A percentile compares a stretch with the other conserved stretches of the same genome.
Evolutionary conservation across 2,888 invertebrate genomes (phyloP).

Genomic region (Aporophyla nigra): DNA sequence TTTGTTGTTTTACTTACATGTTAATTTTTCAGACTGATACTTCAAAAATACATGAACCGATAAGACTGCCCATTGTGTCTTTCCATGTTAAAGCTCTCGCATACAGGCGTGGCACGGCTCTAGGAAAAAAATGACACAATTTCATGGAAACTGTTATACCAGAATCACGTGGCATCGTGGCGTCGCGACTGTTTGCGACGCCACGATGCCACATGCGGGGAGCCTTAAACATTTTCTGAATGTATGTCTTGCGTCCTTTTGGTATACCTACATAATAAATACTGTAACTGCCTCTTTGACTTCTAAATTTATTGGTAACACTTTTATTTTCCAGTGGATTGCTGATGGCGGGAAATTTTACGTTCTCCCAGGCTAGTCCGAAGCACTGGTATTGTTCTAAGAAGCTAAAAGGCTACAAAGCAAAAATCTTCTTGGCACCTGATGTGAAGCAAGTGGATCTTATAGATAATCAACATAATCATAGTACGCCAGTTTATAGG

Average conservation of each 20-base stretch:
- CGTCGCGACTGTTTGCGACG: neutral
- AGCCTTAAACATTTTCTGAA: no score
- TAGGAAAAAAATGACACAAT: neutral
- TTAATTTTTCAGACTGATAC: neutral
- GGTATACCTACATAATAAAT: neutral
- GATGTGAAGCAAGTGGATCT: slow-evolving; percentile 58
- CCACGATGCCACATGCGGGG: no score
- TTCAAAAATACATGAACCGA: neutral
- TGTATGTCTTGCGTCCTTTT: no score
- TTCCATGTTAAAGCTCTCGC: neutral
- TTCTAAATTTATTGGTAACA: neutral
- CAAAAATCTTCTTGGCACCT: slow-evolving; percentile 66
- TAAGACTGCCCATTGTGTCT: neutral
- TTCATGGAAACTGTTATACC: neutral
- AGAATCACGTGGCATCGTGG: neutral
- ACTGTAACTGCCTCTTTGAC: no score
- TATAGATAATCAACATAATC: slow-evolving; percentile 63
- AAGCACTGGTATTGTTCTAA: slow-evolving; percentile 77
- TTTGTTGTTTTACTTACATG: neutral
- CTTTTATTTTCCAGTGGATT: slow-evolving; percentile 61
- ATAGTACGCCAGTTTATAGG: slow-evolving; percentile 50
- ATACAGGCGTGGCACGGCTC: no score
- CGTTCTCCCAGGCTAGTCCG: slow-evolving; percentile 70
- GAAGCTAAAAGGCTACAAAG: slow-evolving; percentile 72
- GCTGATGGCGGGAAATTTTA: slow-evolving; percentile 73